phyloP scores from a whole-genome alignment of 2,113 vertebrate genomes.

The Ondatra zibethicus region DNA sequence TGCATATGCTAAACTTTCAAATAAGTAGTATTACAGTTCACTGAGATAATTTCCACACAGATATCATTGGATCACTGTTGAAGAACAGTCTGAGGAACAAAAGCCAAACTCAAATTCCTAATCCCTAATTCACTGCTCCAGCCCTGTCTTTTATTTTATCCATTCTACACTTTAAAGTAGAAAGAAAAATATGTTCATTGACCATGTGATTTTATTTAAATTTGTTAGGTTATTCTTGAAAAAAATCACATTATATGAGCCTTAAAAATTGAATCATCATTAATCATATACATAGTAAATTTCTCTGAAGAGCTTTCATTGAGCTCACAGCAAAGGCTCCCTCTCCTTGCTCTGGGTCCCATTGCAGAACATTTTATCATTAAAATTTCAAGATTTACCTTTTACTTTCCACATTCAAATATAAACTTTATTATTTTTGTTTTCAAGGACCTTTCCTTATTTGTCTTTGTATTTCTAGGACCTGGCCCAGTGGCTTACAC shows the following conservation, averaged over 20 bases:
- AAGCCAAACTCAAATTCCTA: neutral
- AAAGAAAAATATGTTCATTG: neutral
- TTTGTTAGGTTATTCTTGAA: neutral
- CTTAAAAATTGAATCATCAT: neutral
- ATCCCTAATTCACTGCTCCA: neutral
- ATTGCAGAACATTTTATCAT: neutral
- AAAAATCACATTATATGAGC: neutral
- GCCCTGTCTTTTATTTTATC: neutral
- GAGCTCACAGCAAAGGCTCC: neutral
- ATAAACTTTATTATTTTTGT: neutral
- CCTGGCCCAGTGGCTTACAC: neutral
- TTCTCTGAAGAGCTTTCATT: neutral
- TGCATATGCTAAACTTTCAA: no score
- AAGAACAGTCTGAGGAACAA: neutral
- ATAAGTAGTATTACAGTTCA: neutral
- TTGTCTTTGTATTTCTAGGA: neutral
- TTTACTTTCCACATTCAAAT: neutral
- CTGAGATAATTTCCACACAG: neutral
- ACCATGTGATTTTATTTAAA: neutral
- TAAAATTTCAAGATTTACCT: neutral
- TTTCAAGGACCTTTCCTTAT: neutral
- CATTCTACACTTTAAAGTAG: neutral
- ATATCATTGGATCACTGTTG: neutral
- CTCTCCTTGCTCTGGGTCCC: neutral
- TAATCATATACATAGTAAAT: neutral